Evolutionary conservation across 2,888 invertebrate genomes (phyloP).

Genomic region (Synergus laeviventris): DNA sequence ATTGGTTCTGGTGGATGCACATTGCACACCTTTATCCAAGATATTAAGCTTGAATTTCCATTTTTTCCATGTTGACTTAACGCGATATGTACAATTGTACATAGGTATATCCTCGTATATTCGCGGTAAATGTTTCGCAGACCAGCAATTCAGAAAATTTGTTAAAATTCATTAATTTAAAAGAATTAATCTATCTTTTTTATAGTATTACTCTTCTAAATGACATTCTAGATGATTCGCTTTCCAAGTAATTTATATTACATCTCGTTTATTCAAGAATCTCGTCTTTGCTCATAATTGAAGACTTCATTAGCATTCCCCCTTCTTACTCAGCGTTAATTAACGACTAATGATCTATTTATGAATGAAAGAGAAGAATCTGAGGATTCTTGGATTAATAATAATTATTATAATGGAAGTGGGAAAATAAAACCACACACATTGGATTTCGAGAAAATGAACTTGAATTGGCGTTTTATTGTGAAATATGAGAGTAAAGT

Average conservation of each 20-base stretch:
- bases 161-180: neutral
- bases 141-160: neutral
- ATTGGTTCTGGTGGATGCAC: too few species aligned
- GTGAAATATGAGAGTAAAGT: constrained; percentile 68
- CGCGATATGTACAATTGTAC: neutral
- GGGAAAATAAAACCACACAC: constrained; percentile 1
- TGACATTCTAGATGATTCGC: neutral
- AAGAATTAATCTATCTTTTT: neutral
- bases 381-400: constrained; percentile 1
- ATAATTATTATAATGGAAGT: constrained; percentile 2
- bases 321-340: neutral
- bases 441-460: constrained; percentile 55
- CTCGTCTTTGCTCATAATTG: neutral
- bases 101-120: neutral
- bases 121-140: neutral
- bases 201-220: neutral
- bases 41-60: too few species aligned
- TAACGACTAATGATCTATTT: constrained; percentile 18
- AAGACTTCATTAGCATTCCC: constrained; percentile 25
- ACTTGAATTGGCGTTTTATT: constrained; percentile 67
- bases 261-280: constrained; percentile 26
- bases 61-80: too few species aligned
- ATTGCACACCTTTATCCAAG: too few species aligned
- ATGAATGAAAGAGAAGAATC: constrained; percentile 13
- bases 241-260: constrained; percentile 3